A percentile compares a stretch with the other conserved stretches of the same genome.
Evolutionary conservation across 2,888 invertebrate genomes (phyloP).

Genomic region (Drosophila meridionalis): DNA sequence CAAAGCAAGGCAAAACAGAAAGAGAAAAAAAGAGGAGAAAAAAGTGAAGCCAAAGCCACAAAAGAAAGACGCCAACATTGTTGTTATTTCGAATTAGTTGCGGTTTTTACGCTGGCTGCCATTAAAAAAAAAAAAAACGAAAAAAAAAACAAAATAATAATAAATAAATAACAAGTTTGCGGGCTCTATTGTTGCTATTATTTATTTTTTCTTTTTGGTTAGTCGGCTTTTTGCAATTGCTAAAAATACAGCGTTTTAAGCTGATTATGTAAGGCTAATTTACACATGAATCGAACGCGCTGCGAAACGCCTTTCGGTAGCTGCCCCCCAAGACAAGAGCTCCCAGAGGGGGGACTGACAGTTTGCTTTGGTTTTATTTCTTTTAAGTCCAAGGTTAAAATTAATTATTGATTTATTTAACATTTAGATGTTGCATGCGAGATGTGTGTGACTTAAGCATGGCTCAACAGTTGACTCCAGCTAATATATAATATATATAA

Average conservation of each 20-base stretch:
- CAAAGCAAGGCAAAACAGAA: not conserved
- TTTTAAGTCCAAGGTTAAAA: slow-evolving; percentile 78
- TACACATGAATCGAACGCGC: slow-evolving; percentile 72
- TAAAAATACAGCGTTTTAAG: slow-evolving; percentile 73
- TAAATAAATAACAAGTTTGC: slow-evolving; percentile 48
- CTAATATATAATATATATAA: not conserved
- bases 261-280: slow-evolving; percentile 78
- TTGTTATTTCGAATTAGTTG: slow-evolving; percentile 70
- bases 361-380: slow-evolving; percentile 65
- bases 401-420: slow-evolving; percentile 74
- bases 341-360: not conserved
- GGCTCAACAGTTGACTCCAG: slow-evolving; percentile 10
- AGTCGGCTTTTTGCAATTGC: slow-evolving; percentile 71
- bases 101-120: slow-evolving; percentile 57
- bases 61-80: slow-evolving; percentile 42
- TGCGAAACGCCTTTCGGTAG: slow-evolving; percentile 49
- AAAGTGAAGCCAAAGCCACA: slow-evolving; percentile 19
- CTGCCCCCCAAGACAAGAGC: slow-evolving; percentile 25
- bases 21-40: not conserved
- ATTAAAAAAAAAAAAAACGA: slow-evolving; percentile 26
- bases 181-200: slow-evolving; percentile 19
- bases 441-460: slow-evolving; percentile 35
- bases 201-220: slow-evolving; percentile 29
- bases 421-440: slow-evolving; percentile 57
- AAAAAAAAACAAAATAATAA: slow-evolving; percentile 29